Conservation (phyloP, 2,888 invertebrate species). For the Thecocarcelia acutangulata region DNA sequence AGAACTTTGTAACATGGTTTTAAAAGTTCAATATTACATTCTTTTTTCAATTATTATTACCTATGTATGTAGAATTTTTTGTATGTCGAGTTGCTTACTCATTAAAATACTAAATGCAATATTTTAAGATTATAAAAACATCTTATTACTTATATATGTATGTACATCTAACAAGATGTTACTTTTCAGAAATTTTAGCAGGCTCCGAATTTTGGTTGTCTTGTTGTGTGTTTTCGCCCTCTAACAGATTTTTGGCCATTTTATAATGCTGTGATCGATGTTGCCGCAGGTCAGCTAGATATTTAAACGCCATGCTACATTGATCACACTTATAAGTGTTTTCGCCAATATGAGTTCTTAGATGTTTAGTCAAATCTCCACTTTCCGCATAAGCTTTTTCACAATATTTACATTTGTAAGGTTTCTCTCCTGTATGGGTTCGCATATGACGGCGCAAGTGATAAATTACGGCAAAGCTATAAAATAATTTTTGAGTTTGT, state of each 20-base stretch:
- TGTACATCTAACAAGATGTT: too few species aligned
- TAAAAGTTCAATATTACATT: too few species aligned
- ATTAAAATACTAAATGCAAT: too few species aligned
- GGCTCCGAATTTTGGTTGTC: background rate
- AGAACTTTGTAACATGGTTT: too few species aligned
- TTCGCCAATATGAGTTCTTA: constrained; percentile 82
- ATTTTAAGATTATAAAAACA: too few species aligned
- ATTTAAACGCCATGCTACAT: constrained; percentile 64
- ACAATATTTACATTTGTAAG: constrained; percentile 83
- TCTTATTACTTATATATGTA: too few species aligned
- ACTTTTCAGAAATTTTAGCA: too few species aligned
- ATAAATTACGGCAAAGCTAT: constrained; percentile 83
- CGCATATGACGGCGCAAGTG: constrained; percentile 83
- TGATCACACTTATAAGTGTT: constrained; percentile 81
- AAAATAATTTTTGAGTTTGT: too few species aligned
- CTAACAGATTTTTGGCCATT: constrained; percentile 51
- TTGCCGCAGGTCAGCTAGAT: constrained; percentile 72
- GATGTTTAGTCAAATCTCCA: constrained; percentile 77
- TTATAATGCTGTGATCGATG: constrained; percentile 75
- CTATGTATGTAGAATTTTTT: too few species aligned
- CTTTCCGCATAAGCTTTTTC: constrained; percentile 83
- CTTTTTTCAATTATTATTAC: too few species aligned
- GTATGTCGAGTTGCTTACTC: too few species aligned
- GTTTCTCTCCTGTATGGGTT: constrained; percentile 83
- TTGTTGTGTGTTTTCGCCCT: constrained; percentile 79